phyloP scores from a whole-genome alignment of 23 tunicate genomes.

The Halocynthia roretzi region DNA sequence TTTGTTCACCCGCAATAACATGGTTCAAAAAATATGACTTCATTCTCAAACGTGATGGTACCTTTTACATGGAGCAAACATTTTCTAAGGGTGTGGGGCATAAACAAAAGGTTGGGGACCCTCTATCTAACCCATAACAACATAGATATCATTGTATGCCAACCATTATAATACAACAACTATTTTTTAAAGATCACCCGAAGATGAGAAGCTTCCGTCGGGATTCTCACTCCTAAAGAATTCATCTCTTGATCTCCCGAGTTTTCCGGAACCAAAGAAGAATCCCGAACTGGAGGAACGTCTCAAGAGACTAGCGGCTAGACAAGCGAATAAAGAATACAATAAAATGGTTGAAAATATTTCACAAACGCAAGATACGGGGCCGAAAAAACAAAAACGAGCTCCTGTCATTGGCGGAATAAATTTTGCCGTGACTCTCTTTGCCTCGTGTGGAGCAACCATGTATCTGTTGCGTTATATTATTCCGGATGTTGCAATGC shows the following conservation, averaged over 20 bases:
- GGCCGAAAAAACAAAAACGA: not conserved
- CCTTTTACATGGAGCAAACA: no score
- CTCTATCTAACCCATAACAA: no score
- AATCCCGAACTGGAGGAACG: conserved; percentile 49
- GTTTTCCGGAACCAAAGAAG: conserved; percentile 8
- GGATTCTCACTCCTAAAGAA: conserved; percentile 24
- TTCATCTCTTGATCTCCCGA: conserved; percentile 38
- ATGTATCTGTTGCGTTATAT: conserved; percentile 27
- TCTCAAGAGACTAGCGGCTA: conserved; percentile 32
- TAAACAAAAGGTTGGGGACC: no score
- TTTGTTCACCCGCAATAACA: no score
- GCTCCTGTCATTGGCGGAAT: conserved; percentile 51
- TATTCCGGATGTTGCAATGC: conserved; percentile 42
- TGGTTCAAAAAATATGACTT: no score
- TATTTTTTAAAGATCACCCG: no score
- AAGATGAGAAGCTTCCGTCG: not conserved
- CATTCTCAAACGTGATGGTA: no score
- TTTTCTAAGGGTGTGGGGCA: no score
- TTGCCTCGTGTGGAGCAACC: conserved; percentile 66
- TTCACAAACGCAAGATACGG: not conserved
- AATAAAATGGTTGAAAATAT: conserved; percentile 75
- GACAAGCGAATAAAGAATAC: conserved; percentile 48
- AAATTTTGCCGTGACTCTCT: conserved; percentile 71
- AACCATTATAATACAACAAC: no score
- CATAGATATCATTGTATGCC: no score